phyloP scores from a whole-genome alignment of 2,113 vertebrate species.

The Heteronetta atricapilla region DNA sequence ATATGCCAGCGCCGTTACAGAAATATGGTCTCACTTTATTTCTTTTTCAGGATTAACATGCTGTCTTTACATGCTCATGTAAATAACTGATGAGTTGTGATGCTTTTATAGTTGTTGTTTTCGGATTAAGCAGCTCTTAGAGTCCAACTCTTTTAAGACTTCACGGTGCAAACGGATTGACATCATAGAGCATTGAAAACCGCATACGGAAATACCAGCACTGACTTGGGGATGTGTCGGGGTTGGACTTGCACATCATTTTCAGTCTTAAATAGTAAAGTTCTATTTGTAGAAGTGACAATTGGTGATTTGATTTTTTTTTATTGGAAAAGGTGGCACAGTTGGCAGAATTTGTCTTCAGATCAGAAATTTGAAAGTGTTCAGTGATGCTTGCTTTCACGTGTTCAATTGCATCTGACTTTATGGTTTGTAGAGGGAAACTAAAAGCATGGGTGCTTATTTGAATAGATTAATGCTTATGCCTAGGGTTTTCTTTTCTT shows the following conservation, averaged over 20 bases:
- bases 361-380: neutral
- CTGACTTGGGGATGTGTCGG: neutral
- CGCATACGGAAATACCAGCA: neutral
- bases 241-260: neutral
- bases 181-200: neutral
- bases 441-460: neutral
- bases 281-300: conserved; percentile 4
- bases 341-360: neutral
- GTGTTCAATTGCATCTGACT: neutral
- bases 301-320: neutral
- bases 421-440: neutral
- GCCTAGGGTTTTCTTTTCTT: conserved; percentile 51
- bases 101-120: conserved; percentile 2
- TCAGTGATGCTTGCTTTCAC: neutral
- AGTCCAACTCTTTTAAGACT: neutral
- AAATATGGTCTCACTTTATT: conserved; percentile 1
- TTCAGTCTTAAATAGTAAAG: conserved; percentile 8
- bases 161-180: neutral
- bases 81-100: conserved; percentile 5
- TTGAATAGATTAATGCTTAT: neutral
- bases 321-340: neutral
- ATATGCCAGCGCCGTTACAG: neutral
- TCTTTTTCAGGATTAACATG: neutral
- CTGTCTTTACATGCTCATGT: neutral
- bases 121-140: neutral